These are phyloP conservation scores for Notolepis coatsorum DNA, from an alignment of 2,797 vertebrate species.

Conservation along the genomic window DNA sequence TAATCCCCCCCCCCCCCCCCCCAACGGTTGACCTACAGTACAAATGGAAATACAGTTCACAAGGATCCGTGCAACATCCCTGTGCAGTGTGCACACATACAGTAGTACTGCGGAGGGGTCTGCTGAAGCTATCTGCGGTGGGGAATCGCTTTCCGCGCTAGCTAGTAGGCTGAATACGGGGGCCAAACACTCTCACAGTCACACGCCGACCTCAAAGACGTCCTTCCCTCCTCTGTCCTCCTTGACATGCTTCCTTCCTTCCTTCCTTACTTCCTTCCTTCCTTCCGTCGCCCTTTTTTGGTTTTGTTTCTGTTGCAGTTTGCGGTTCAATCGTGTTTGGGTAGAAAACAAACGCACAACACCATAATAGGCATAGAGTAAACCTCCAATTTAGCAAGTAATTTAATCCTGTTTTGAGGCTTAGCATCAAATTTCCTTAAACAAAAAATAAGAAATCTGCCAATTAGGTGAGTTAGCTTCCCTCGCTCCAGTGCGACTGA, in stretches of 20 bases:
- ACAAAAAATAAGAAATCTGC: too few species aligned
- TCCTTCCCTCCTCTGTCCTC: slow-evolving; percentile 38
- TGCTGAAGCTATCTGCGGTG: slow-evolving; percentile 55
- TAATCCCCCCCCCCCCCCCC: slow-evolving; percentile 69
- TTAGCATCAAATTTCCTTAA: too few species aligned
- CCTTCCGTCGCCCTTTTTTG: too few species aligned
- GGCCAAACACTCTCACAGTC: slow-evolving; percentile 38
- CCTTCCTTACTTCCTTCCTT: slow-evolving; percentile 22
- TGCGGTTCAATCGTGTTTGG: slow-evolving; percentile 27
- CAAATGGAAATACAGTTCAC: slow-evolving; percentile 69
- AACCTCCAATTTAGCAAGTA: too few species aligned
- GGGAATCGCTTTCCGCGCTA: slow-evolving; percentile 16
- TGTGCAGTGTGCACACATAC: too few species aligned
- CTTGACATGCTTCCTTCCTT: slow-evolving; percentile 44
- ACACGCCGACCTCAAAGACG: slow-evolving; percentile 32
- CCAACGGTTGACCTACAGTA: slow-evolving; percentile 68
- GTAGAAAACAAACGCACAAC: too few species aligned
- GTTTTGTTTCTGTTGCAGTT: too few species aligned
- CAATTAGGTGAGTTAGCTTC: too few species aligned
- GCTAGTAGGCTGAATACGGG: slow-evolving; percentile 14
- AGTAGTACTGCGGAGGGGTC: slow-evolving; percentile 38
- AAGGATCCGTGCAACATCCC: slow-evolving; percentile 48
- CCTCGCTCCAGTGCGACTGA: too few species aligned
- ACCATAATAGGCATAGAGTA: too few species aligned
- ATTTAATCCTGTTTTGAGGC: too few species aligned